Evolutionary conservation across 2,888 invertebrate species (phyloP).

Genomic region (Saturnia japonica): DNA sequence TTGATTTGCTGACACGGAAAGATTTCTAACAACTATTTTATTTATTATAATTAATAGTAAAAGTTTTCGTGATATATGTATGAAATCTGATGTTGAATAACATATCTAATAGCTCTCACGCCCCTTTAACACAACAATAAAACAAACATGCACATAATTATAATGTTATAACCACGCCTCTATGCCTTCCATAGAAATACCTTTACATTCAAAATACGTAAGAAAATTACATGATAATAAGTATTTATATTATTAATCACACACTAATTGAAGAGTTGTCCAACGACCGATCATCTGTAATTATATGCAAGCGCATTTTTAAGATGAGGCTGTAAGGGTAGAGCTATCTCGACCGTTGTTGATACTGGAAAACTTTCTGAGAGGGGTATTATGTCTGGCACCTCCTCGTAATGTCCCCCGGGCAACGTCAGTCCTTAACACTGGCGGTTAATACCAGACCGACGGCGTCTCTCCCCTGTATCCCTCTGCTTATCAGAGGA

Average conservation of each 20-base stretch:
- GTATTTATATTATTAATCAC: neutral
- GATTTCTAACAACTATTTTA: neutral
- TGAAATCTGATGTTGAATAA: neutral
- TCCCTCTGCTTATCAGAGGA: no score
- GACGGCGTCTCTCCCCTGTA: no score
- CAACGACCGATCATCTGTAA: neutral
- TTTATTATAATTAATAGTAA: neutral
- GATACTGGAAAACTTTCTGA: no score
- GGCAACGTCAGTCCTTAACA: no score
- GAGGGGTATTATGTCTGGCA: no score
- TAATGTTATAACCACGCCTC: neutral
- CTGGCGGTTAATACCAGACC: no score
- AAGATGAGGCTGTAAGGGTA: neutral
- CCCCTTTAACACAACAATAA: neutral
- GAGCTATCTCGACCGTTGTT: no score
- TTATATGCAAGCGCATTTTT: no score
- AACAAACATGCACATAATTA: slow-evolving; percentile 2
- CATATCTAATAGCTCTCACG: neutral
- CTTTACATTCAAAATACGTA: neutral
- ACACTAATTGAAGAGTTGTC: neutral
- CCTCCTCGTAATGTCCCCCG: no score
- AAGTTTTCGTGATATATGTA: neutral
- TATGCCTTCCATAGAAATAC: neutral
- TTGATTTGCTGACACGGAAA: neutral
- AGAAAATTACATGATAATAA: neutral